Evolutionary conservation across 2,888 invertebrate species (phyloP), one percentile per base, ranked within the genome.

Genomic region (Hirtodrosophila confusa): DNA sequence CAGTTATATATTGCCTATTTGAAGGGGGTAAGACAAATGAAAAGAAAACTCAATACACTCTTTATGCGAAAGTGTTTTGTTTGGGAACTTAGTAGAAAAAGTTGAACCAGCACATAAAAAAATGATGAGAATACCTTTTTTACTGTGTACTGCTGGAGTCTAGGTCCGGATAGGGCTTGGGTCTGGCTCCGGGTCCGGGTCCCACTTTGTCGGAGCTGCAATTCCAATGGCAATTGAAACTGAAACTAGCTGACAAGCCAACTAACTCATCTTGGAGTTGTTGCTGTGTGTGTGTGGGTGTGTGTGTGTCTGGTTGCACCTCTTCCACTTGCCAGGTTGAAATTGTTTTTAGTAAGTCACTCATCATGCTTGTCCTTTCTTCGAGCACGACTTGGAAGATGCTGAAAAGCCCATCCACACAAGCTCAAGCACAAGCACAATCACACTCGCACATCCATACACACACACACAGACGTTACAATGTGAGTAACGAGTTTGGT

Each of bases 281-380:
- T 36, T 24, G 17, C 17, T 9, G 27, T 45, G 3, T 31, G 12
- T 50, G 11, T 41, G 8, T 29, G 40, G 43, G 23, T 43, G 47
- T 47, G 40, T 24, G 43, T 57, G 45, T 39, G 36, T 47, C 24
- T 51, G 17, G 31, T 8, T 33, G 51, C 45, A 23, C 35, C 37
- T 49, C 43, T 44, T 54, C 36, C 67, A 55, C 57, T 49, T 62
- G 54, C 41, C 55, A 51, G 64, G 47, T 49, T 12, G 67, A 77
- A 77, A 85, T 82, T 75, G 75, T 82, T 82, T 79, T 67, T 58
- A 69, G 75, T 63, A 79, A 80, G 79, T 79, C 86, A 72, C 79
- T 69, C 79, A 85, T 79, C 80, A 79, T 65, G 69, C 61, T 57
- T 70, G 67, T 53, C 48, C 58, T 66, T 35, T 47, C 17, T 37